A percentile compares a stretch with the other conserved stretches of the same genome.
Conservation (phyloP, 2,113 vertebrate species). For the Tonatia bakeri region DNA sequence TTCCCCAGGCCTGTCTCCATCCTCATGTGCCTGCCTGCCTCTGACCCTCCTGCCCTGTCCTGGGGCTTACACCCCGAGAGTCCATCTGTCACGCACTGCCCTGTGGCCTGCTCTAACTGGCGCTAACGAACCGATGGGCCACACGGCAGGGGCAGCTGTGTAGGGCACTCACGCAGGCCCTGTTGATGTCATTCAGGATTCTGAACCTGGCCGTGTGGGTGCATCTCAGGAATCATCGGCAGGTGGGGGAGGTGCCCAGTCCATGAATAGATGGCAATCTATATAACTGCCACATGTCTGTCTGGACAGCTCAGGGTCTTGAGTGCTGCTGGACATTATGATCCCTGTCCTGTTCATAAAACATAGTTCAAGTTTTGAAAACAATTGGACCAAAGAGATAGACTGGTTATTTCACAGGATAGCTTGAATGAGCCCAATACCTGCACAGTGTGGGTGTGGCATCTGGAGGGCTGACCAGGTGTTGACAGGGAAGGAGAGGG, state of each 20-base stretch:
- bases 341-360: accelerated
- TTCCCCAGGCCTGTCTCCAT: background rate
- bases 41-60: background rate
- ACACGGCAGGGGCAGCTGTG: accelerated
- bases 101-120: accelerated
- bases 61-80: accelerated
- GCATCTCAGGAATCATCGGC: background rate
- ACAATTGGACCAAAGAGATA: background rate
- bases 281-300: accelerated
- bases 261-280: accelerated
- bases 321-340: accelerated
- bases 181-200: accelerated
- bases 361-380: background rate
- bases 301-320: accelerated
- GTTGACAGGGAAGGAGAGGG: background rate
- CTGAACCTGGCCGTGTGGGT: background rate
- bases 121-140: background rate
- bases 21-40: background rate
- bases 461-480: accelerated
- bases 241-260: too few relatives aligned
- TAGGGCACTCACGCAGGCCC: accelerated
- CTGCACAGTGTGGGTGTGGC: accelerated
- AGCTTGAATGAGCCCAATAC: accelerated
- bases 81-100: accelerated
- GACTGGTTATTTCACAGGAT: accelerated